Conservation (phyloP, 2,888 invertebrate species). For the Ochropleura leucogaster region DNA sequence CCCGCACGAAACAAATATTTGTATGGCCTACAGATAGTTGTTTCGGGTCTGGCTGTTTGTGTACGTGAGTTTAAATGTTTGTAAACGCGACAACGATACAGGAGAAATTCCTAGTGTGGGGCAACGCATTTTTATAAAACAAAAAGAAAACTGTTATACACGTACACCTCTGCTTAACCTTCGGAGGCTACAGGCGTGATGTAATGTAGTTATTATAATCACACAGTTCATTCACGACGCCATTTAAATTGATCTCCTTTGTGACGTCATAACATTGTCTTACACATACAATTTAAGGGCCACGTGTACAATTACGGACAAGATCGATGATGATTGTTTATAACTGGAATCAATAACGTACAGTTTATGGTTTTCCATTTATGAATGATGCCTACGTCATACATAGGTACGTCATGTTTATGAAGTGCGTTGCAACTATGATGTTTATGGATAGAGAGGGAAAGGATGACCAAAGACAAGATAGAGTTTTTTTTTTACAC, state of each 20-base stretch:
- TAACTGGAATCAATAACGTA: slow-evolving; percentile 17
- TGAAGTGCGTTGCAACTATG: not conserved
- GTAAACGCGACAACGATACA: no score
- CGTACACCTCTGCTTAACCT: not conserved
- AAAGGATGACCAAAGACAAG: no score
- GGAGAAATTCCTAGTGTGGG: no score
- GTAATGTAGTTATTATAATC: not conserved
- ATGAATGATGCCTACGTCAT: not conserved
- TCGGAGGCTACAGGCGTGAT: not conserved
- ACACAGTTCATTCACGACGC: not conserved
- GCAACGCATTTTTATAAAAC: no score
- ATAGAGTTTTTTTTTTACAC: no score
- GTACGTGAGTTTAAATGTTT: no score
- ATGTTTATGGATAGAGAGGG: no score
- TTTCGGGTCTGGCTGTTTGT: no score
- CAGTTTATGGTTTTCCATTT: slow-evolving; percentile 30
- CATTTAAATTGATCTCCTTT: slow-evolving; percentile 1
- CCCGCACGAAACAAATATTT: no score
- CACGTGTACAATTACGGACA: slow-evolving; percentile 27
- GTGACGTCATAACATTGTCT: slow-evolving; percentile 17
- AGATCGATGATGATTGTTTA: slow-evolving; percentile 42
- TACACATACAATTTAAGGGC: slow-evolving; percentile 10
- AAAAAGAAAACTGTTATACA: no score
- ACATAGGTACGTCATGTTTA: not conserved
- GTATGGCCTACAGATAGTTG: no score